These are phyloP conservation scores for Callimorpha dominula DNA, from an alignment of 2,888 invertebrate genomes.

Conservation along the genomic window DNA sequence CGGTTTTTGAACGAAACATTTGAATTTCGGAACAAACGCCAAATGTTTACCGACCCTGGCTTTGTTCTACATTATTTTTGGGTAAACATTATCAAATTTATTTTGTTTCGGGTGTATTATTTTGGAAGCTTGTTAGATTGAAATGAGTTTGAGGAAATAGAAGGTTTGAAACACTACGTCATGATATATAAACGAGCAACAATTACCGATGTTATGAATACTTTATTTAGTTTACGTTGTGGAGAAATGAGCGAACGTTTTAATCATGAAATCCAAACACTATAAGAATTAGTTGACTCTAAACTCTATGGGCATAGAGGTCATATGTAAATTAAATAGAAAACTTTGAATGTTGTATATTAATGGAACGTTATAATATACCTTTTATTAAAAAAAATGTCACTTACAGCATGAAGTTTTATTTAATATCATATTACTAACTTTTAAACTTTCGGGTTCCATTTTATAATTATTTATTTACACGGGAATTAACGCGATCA, in stretches of 20 bases:
- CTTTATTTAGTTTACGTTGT: not conserved
- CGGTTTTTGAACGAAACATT: slow-evolving; percentile 10
- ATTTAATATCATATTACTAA: too few species aligned
- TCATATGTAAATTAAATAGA: too few species aligned
- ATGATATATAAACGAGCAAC: not conserved
- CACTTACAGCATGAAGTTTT: too few species aligned
- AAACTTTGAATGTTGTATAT: too few species aligned
- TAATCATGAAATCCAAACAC: not conserved
- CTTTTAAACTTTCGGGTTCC: too few species aligned
- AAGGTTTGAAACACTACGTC: not conserved
- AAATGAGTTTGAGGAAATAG: not conserved
- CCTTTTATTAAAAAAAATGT: too few species aligned
- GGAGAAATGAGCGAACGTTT: not conserved
- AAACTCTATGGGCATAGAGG: not conserved
- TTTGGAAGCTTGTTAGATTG: not conserved
- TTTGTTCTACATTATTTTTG: slow-evolving; percentile 11
- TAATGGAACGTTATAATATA: too few species aligned
- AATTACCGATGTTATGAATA: not conserved
- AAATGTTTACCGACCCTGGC: slow-evolving; percentile 1
- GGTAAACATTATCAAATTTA: slow-evolving; percentile 14
- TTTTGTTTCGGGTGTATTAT: slow-evolving; percentile 3
- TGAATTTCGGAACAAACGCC: slow-evolving; percentile 14
- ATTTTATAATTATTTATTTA: too few species aligned
- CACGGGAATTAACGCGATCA: too few species aligned
- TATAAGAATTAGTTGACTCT: not conserved